These are phyloP conservation scores for Cerceris rybyensis DNA, from an alignment of 2,888 invertebrate species.

Conservation along the genomic window DNA sequence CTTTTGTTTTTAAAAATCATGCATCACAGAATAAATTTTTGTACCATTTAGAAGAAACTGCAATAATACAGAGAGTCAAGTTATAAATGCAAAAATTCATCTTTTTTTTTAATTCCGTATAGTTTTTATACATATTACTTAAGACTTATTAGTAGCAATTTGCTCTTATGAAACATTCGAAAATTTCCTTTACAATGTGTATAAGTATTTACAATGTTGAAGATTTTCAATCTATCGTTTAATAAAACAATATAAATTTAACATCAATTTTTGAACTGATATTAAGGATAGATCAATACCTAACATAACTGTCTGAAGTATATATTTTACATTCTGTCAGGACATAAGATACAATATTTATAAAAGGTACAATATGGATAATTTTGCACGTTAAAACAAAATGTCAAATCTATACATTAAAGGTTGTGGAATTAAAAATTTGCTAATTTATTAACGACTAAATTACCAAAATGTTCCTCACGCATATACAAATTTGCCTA, in stretches of 20 bases:
- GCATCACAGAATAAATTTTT: constrained; percentile 57
- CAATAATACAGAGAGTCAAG: constrained; percentile 38
- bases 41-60: constrained; percentile 41
- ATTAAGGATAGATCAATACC: constrained; percentile 39
- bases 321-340: constrained; percentile 43
- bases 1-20: constrained; percentile 39
- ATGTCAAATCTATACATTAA: constrained; percentile 51
- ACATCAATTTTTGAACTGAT: constrained; percentile 32
- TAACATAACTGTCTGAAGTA: constrained; percentile 41
- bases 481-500: constrained; percentile 68
- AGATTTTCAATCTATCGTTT: constrained; percentile 27
- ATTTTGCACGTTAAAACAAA: constrained; percentile 46
- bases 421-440: constrained; percentile 59
- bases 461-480: constrained; percentile 61
- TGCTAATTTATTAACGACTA: constrained; percentile 55
- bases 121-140: constrained; percentile 39
- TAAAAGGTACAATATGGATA: constrained; percentile 51
- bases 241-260: constrained; percentile 36
- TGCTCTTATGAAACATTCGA: constrained; percentile 54
- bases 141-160: constrained; percentile 47
- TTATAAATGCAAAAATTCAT: constrained; percentile 57
- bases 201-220: constrained; percentile 57
- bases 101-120: constrained; percentile 36
- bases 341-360: constrained; percentile 54
- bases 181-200: constrained; percentile 45